Percentiles rank a stretch among this genome's conserved stretches.
Conservation (phyloP, 2,113 vertebrate genomes). For the Sander vitreus region DNA sequence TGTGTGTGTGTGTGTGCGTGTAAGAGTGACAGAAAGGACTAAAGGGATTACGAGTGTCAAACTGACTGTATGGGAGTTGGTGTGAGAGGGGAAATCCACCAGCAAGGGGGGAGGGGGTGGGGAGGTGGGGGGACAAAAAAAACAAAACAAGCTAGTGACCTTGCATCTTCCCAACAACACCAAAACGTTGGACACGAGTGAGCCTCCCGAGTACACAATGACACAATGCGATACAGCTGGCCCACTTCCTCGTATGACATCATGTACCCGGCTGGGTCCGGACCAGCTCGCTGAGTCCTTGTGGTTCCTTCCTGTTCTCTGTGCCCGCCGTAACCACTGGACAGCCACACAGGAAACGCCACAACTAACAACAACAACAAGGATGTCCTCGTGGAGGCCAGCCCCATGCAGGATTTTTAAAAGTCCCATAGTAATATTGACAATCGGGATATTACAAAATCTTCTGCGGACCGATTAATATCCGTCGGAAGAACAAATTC, state of each 20-base stretch:
- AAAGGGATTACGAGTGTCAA: not conserved
- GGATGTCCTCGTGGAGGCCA: conserved; percentile 63
- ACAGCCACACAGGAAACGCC: conserved; percentile 73
- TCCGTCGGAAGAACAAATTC: not conserved
- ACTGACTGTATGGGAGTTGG: not conserved
- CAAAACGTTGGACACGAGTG: conserved; percentile 42
- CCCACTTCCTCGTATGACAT: conserved; percentile 82
- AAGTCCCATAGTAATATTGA: not conserved
- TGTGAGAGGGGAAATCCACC: conserved; percentile 27
- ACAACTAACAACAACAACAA: conserved; percentile 55
- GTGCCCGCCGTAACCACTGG: conserved; percentile 48
- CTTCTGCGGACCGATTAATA: not conserved
- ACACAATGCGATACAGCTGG: conserved; percentile 78
- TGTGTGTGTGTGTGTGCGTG: conserved; percentile 29
- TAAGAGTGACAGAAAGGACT: conserved; percentile 27
- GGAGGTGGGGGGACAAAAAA: not conserved
- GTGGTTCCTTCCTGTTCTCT: conserved; percentile 76
- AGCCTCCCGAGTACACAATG: conserved; percentile 61
- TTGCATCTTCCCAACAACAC: conserved; percentile 44
- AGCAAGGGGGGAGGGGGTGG: conserved; percentile 16
- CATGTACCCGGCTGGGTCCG: conserved; percentile 62
- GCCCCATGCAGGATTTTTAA: not conserved
- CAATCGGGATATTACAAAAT: not conserved
- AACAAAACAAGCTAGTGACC: conserved; percentile 54
- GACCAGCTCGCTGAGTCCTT: conserved; percentile 56